A percentile compares a stretch with the other conserved stretches of the same genome.
phyloP scores from a whole-genome alignment of 2,113 vertebrate genomes.

The Ia io region DNA sequence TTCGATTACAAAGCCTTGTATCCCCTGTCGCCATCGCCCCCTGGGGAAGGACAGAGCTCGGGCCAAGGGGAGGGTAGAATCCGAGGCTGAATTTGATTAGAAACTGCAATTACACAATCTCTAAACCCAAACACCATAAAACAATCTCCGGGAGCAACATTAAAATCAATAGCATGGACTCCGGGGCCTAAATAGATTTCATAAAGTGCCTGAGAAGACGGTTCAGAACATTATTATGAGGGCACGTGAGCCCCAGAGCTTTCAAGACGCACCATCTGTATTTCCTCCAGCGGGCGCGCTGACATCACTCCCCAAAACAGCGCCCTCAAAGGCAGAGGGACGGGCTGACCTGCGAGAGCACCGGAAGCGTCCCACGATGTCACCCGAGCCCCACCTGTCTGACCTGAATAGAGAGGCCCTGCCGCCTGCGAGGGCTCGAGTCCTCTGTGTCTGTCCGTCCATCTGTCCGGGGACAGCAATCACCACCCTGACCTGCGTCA shows the following conservation, averaged over 20 bases:
- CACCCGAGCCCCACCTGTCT: background rate
- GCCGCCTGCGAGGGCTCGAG: background rate
- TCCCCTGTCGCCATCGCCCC: background rate
- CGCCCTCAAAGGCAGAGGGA: conserved; percentile 15
- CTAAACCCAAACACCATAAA: background rate
- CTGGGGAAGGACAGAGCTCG: background rate
- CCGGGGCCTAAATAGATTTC: background rate
- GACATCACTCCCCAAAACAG: background rate
- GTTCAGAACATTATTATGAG: background rate
- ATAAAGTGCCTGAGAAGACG: background rate
- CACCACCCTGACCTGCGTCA: conserved; percentile 15
- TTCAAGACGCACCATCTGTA: background rate
- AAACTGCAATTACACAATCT: conserved; percentile 34
- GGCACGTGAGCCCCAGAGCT: background rate
- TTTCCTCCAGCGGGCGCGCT: background rate
- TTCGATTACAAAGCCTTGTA: conserved; percentile 40
- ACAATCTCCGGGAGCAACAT: conserved; percentile 35
- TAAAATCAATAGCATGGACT: conserved; percentile 7
- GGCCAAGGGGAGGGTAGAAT: background rate
- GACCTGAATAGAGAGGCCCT: conserved; percentile 10
- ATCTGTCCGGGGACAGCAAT: background rate
- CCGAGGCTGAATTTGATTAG: conserved; percentile 13
- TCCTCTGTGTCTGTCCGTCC: background rate
- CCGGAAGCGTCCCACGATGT: background rate
- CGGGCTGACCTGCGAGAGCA: background rate